These are phyloP conservation scores for Drosophila dunni DNA, from an alignment of 1,140 invertebrate species.

Conservation along the genomic window DNA sequence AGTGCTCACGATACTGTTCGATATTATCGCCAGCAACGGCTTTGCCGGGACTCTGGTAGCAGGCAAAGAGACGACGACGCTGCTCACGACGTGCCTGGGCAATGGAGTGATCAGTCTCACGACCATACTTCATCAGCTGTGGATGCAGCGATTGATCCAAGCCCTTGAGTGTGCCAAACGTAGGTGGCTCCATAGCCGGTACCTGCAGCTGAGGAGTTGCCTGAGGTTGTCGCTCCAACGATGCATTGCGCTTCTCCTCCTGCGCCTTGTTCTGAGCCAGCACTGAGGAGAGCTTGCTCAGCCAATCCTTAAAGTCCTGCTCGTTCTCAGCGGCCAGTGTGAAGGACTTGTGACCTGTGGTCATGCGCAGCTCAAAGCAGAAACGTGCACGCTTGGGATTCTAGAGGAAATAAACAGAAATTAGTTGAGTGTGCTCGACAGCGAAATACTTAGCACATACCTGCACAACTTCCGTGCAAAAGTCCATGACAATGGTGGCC, in stretches of 20 bases:
- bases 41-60: conserved; percentile 68
- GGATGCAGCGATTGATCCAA: conserved; percentile 96
- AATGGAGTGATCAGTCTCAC: conserved; percentile 95
- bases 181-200: conserved; percentile 67
- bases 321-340: conserved; percentile 95
- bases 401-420: conserved; percentile 84
- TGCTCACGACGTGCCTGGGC: conserved; percentile 91
- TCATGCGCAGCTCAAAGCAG: conserved; percentile 95
- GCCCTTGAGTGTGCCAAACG: conserved; percentile 92
- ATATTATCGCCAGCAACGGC: conserved; percentile 84
- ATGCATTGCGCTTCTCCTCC: conserved; percentile 89
- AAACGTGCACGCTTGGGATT: conserved; percentile 93
- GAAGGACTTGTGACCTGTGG: conserved; percentile 92
- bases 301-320: conserved; percentile 93
- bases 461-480: conserved; percentile 94
- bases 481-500: conserved; percentile 96
- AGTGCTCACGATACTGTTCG: conserved; percentile 90
- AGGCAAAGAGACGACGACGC: conserved; percentile 89
- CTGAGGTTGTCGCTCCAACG: conserved; percentile 87
- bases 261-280: conserved; percentile 90
- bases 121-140: conserved; percentile 92
- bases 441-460: conserved; percentile 85
- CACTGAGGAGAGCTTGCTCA: conserved; percentile 90
- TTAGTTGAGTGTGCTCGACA: not conserved
- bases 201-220: conserved; percentile 59